Evolutionary conservation across 2,888 invertebrate genomes (phyloP).

Genomic region (Erynnis tages): DNA sequence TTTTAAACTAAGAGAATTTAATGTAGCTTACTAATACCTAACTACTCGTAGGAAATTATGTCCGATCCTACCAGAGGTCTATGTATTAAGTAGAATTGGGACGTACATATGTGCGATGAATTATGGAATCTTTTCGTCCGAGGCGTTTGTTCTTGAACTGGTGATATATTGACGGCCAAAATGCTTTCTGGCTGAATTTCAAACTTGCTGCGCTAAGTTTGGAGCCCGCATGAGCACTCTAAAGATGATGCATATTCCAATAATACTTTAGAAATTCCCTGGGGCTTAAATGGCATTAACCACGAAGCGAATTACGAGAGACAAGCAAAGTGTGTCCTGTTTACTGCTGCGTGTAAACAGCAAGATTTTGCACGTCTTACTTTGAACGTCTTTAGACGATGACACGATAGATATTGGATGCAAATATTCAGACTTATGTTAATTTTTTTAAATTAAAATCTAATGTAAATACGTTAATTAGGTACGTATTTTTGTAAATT

Average conservation of each 20-base stretch:
- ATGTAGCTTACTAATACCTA: no score
- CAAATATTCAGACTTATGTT: no score
- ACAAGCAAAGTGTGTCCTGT: background rate
- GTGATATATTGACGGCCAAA: conserved; percentile 18
- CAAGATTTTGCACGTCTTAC: no score
- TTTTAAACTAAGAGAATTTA: no score
- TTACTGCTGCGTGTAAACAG: background rate
- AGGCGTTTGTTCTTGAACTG: conserved; percentile 13
- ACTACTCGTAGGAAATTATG: no score
- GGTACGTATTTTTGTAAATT: no score
- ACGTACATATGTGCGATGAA: conserved; percentile 9
- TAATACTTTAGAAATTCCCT: conserved; percentile 21
- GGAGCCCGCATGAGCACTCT: conserved; percentile 16
- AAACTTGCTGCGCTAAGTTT: conserved; percentile 25
- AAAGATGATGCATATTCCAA: conserved; percentile 25
- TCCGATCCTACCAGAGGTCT: no score
- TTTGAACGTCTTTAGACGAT: no score
- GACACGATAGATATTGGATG: no score
- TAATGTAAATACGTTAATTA: no score
- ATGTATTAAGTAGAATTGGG: no score
- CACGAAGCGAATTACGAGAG: background rate
- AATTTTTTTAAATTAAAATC: no score
- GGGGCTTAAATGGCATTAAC: background rate
- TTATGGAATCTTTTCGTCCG: conserved; percentile 12
- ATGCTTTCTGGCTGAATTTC: conserved; percentile 24